Conservation (phyloP, 1,140 invertebrate genomes). For the Leptopilina boulardi region DNA sequence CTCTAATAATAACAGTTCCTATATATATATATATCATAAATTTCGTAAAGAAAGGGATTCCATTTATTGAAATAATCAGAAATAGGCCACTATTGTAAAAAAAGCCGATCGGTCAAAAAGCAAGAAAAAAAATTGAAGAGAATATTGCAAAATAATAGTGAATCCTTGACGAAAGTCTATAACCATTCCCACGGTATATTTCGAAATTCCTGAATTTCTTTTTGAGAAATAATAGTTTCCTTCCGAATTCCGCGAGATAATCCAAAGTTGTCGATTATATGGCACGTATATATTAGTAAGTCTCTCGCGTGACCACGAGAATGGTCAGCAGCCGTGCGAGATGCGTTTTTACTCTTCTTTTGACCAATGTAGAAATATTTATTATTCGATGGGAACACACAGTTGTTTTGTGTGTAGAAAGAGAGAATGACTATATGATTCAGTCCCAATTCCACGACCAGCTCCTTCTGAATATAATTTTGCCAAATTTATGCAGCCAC, state of each 20-base stretch:
- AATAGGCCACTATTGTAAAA: neutral
- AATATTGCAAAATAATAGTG: neutral
- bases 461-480: constrained; percentile 43
- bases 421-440: neutral
- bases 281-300: constrained; percentile 42
- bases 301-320: constrained; percentile 42
- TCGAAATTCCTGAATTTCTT: constrained; percentile 3
- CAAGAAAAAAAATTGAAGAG: neutral
- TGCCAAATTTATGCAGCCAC: constrained; percentile 40
- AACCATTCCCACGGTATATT: constrained; percentile 17
- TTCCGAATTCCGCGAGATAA: constrained; percentile 44
- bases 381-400: neutral
- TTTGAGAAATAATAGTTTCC: constrained; percentile 21
- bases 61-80: constrained; percentile 24
- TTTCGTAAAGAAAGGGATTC: neutral
- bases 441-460: constrained; percentile 18
- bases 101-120: too few relatives aligned
- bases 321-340: constrained; percentile 13
- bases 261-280: constrained; percentile 37
- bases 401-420: neutral
- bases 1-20: neutral
- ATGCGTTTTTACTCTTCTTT: neutral
- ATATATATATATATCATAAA: neutral
- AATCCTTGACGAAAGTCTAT: constrained; percentile 20
- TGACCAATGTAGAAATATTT: neutral